Evolutionary conservation across 1,140 invertebrate species (phyloP), one percentile per base, ranked within the genome.

Genomic region (Mercenaria mercenaria): DNA sequence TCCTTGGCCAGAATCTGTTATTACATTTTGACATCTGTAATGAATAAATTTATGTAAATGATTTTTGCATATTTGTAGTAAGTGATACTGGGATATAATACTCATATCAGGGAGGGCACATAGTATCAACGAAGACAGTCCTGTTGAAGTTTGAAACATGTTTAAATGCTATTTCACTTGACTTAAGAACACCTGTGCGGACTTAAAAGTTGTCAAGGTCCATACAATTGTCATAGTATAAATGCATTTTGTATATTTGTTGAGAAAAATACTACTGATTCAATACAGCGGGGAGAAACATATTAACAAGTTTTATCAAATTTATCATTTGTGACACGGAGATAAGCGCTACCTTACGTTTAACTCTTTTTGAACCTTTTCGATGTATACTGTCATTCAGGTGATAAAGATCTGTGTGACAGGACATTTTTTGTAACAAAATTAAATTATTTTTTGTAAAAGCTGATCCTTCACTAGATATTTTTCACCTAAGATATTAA

Each of bases 101-200:
- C n/a, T n/a, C n/a, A n/a, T n/a, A n/a, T n/a, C n/a, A n/a, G n/a
- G n/a, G n/a, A n/a, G n/a, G n/a, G n/a, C n/a, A n/a, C n/a, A n/a
- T n/a, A n/a, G n/a, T n/a, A n/a, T n/a, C n/a, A n/a, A n/a, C n/a
- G n/a, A n/a, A n/a, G n/a, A n/a, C n/a, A n/a, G n/a, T n/a, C n/a
- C n/a, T n/a, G n/a, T n/a, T n/a, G n/a, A n/a, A n/a, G n/a, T n/a
- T n/a, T n/a, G n/a, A n/a, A n/a, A n/a, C n/a, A n/a, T n/a, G n/a
- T n/a, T n/a, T n/a, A n/a, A n/a, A n/a, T n/a, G n/a, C n/a, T n/a
- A n/a, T n/a, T n/a, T n/a, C n/a, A n/a, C n/a, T n/a, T n/a, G n/a
- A n/a, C n/a, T n/a, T n/a, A n/a, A n/a, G n/a, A 76, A 76, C 72
- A 76, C 72, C 72, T 76, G 72, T 74, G 37, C 26, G n/a, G 72